Evolutionary conservation across 2,888 invertebrate genomes (phyloP).

Genomic region (Drosophila engyochracea): DNA sequence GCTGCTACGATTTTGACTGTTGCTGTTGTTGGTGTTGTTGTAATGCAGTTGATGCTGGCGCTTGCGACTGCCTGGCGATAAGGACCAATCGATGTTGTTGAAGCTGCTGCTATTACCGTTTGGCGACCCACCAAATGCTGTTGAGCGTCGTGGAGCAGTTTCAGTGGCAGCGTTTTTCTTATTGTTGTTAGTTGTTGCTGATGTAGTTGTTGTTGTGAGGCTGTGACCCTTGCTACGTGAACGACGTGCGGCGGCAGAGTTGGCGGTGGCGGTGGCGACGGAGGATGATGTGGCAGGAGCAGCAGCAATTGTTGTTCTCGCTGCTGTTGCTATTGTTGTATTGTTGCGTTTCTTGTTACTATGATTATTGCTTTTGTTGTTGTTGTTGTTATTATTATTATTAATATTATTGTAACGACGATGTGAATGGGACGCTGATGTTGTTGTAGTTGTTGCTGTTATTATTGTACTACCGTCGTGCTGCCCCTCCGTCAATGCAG

Average conservation of each 20-base stretch:
- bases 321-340: constrained; percentile 33
- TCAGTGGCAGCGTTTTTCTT: constrained; percentile 46
- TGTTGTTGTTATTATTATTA: constrained; percentile 49
- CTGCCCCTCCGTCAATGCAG: constrained; percentile 90
- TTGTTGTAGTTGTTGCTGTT: constrained; percentile 56
- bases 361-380: constrained; percentile 51
- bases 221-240: constrained; percentile 61
- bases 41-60: constrained; percentile 63
- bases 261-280: constrained; percentile 21
- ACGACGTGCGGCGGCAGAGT: constrained; percentile 38
- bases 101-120: constrained; percentile 19
- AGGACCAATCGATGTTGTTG: constrained; percentile 49
- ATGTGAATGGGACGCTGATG: constrained; percentile 33
- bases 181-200: constrained; percentile 12
- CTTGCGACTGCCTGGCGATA: constrained; percentile 70
- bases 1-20: constrained; percentile 22
- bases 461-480: constrained; percentile 76
- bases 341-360: constrained; percentile 44
- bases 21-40: constrained; percentile 23
- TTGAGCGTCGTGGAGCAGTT: constrained; percentile 35
- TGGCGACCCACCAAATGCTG: constrained; percentile 37
- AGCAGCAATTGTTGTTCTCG: constrained; percentile 19
- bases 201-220: constrained; percentile 1
- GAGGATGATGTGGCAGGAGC: constrained; percentile 33
- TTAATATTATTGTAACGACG: constrained; percentile 36